Base-by-base conservation (phyloP, 2,888 invertebrate genomes). In the Euzetes globulus region DNA sequence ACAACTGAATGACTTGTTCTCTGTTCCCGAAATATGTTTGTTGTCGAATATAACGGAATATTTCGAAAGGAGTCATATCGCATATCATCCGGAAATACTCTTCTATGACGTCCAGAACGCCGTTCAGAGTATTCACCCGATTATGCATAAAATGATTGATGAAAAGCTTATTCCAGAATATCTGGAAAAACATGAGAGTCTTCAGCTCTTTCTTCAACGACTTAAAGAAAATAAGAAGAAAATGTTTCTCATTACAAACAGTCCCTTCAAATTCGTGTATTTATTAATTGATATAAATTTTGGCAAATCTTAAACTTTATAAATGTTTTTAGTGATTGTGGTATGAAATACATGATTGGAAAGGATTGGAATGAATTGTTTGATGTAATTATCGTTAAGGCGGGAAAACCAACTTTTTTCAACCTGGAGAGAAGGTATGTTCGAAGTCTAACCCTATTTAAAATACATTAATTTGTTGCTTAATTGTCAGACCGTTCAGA, bases 381-480 rank as follows among this genome's bases (percentile, higher is more conserved):
- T 83, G 94, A 98, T 83, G 91, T 97, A 25, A 89, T 97, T 55
- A 92, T 98, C 75, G 94, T 94, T 1, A 92, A 92, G 81, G 97
- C 98, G 1, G 88, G 94, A 80, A 98, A 99, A 82, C 98, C 98
- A 0, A 89, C 90, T 80, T 99, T 98, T 85, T 99, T 98, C 84
- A 92, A 92, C 0, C 93, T 94, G 81, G 79, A 81, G 22, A 88
- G 90, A 80, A 91, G 92, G 77, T 88, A 78, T 76, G 75, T 71
- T 68, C 50, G 37, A 60, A 60, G 25, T 29, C 3, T n/a, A 13
- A 47, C 71, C 13, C 29, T 1, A 50, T 37, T 75, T 41, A 5
- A 29, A 19, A 9, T 58, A 6, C 4, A 17, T 58, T 11, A 58
- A 58, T 58, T 19, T 9, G 4, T 60, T 15, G 19, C 9, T 52